Percentiles rank a stretch among this genome's conserved stretches.
These are phyloP conservation scores for Gonioctena quinquepunctata DNA, from an alignment of 1,140 invertebrate species.

Conservation along the genomic window DNA sequence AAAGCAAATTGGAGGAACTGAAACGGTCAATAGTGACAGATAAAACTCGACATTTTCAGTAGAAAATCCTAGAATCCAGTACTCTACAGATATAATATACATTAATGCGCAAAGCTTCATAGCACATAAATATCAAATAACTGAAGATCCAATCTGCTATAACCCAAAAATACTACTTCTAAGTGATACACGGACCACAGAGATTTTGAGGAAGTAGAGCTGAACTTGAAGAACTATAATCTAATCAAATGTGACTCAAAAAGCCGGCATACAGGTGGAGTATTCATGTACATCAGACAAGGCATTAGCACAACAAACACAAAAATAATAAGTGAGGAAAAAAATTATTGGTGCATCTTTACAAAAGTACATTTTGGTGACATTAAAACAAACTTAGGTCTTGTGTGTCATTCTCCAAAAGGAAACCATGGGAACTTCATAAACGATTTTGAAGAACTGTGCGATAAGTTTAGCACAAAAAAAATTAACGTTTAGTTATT, in stretches of 20 bases:
- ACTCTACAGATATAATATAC: neutral
- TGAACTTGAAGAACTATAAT: neutral
- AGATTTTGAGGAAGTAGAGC: neutral
- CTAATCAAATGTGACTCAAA: neutral
- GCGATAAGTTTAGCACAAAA: neutral
- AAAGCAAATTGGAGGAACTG: neutral
- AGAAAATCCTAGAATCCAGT: neutral
- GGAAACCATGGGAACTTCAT: neutral
- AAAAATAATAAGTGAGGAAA: neutral
- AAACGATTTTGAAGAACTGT: neutral
- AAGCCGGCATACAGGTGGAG: conserved; percentile 1
- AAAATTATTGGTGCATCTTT: neutral
- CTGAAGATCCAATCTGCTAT: neutral
- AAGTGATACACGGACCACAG: neutral
- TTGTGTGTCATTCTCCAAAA: neutral
- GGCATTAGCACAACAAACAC: neutral
- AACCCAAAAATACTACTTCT: neutral
- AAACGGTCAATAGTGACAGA: neutral
- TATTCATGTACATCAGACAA: neutral
- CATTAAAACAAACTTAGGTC: neutral
- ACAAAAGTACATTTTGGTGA: neutral
- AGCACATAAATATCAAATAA: neutral
- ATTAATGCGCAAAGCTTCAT: neutral
- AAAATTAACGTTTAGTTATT: neutral
- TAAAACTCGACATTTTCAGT: no score